Evolutionary conservation across 2,797 vertebrate species (phyloP).

Genomic region (Sebastes umbrosus): DNA sequence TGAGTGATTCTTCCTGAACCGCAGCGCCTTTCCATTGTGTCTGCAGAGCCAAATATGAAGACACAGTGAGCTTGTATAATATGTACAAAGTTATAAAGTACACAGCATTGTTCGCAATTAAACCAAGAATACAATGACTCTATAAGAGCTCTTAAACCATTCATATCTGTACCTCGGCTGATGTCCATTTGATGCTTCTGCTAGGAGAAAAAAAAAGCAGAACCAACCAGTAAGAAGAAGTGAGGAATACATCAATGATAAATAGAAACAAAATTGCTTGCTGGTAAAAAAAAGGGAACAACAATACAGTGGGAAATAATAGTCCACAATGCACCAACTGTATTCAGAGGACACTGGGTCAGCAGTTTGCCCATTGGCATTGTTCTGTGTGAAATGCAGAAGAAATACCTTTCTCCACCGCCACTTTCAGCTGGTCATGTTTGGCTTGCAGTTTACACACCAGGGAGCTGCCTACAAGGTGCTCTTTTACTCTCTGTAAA

Average conservation of each 20-base stretch:
- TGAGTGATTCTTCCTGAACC: slow-evolving; percentile 73
- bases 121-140: background rate
- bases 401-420: slow-evolving; percentile 85
- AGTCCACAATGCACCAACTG: background rate
- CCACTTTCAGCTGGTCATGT: slow-evolving; percentile 87
- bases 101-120: background rate
- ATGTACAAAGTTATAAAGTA: background rate
- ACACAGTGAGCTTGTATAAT: background rate
- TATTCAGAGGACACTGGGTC: background rate
- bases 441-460: slow-evolving; percentile 89
- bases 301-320: background rate
- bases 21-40: slow-evolving; percentile 67
- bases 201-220: slow-evolving; percentile 36
- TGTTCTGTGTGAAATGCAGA: slow-evolving; percentile 41
- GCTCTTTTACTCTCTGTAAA: slow-evolving; percentile 87
- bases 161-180: slow-evolving; percentile 50
- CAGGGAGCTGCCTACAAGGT: slow-evolving; percentile 82
- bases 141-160: background rate
- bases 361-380: background rate
- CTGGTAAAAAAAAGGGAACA: background rate
- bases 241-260: background rate
- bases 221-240: background rate
- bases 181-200: slow-evolving; percentile 59
- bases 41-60: slow-evolving; percentile 45
- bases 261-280: background rate